phyloP scores from a whole-genome alignment of 2,113 vertebrate species.

The Gallinago undulata region DNA sequence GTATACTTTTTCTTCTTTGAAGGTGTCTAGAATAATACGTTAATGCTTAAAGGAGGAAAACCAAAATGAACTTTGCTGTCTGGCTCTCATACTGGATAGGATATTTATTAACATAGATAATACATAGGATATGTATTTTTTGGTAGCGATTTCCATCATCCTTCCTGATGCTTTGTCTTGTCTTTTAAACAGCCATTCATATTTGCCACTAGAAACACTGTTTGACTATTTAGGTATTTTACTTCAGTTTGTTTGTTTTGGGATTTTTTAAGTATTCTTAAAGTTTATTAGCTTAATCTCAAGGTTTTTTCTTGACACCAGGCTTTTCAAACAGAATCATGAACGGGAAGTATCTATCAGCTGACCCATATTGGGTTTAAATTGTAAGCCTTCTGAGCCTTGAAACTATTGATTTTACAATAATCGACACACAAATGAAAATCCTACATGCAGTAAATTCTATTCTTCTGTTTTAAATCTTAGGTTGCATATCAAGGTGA shows the following conservation, averaged over 20 bases:
- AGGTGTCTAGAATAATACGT: background rate
- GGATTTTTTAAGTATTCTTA: background rate
- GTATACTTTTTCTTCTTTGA: background rate
- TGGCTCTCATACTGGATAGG: background rate
- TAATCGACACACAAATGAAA: background rate
- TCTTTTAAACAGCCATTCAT: background rate
- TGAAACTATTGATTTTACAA: background rate
- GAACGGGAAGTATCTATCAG: background rate
- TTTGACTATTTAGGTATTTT: background rate
- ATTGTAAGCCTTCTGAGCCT: background rate
- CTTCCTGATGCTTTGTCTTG: background rate
- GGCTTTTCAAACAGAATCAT: background rate
- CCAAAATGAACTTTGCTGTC: background rate
- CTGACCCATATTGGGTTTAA: background rate
- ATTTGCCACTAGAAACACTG: background rate
- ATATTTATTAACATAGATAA: background rate
- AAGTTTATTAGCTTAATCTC: background rate
- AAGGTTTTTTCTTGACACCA: background rate
- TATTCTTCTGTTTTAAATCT: constrained; percentile 36
- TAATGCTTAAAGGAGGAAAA: background rate
- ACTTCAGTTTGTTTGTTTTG: background rate
- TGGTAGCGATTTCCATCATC: background rate
- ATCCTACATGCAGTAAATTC: background rate
- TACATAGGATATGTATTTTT: background rate
- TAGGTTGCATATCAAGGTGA: constrained; percentile 96